Conservation (phyloP, 2,113 vertebrate species). For the Eublepharis macularius region DNA sequence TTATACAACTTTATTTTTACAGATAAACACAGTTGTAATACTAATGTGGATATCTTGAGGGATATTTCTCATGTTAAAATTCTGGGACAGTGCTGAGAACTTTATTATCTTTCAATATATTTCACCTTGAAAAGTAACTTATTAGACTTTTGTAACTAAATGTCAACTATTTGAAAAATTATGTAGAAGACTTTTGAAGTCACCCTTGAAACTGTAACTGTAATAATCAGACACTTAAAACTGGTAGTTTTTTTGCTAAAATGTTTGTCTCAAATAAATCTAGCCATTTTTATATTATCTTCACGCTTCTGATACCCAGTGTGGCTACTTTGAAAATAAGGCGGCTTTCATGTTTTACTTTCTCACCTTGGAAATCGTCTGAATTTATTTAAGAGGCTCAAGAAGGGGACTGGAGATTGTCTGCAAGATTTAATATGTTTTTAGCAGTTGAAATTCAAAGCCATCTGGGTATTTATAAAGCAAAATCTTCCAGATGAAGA, state of each 20-base stretch:
- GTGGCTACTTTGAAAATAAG: conserved; percentile 29
- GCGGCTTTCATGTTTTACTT: conserved; percentile 33
- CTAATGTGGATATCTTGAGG: neutral
- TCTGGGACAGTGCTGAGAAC: neutral
- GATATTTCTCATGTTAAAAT: neutral
- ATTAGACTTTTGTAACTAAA: neutral
- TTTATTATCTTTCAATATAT: neutral
- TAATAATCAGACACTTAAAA: neutral
- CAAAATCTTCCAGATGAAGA: conserved; percentile 75
- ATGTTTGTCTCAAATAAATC: neutral
- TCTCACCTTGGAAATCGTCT: conserved; percentile 45
- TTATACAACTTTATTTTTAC: neutral
- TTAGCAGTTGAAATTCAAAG: conserved; percentile 69
- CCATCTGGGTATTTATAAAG: conserved; percentile 72
- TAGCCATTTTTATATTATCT: neutral
- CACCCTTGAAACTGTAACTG: neutral
- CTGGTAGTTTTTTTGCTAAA: neutral
- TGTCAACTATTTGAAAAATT: neutral
- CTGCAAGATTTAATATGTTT: conserved; percentile 10
- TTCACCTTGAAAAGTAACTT: neutral
- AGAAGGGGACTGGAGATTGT: conserved; percentile 8
- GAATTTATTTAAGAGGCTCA: conserved; percentile 38
- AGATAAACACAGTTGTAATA: neutral
- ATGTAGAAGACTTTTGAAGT: neutral
- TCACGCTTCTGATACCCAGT: neutral